These are phyloP conservation scores for Epirrita christyi DNA, from an alignment of 2,888 invertebrate genomes.

Conservation along the genomic window DNA sequence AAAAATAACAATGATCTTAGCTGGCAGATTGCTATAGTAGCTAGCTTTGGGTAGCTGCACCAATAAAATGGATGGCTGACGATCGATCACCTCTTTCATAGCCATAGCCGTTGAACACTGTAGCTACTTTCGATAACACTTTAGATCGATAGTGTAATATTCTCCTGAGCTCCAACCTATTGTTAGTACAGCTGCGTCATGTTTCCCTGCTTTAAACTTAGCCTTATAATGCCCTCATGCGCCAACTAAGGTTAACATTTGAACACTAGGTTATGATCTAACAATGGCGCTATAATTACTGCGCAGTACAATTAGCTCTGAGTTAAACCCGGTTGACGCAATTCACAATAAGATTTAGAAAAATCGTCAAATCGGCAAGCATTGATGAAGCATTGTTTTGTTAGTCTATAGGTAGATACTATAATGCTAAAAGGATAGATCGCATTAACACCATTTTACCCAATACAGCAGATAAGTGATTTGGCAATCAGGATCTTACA, in stretches of 20 bases:
- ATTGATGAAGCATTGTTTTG: constrained; percentile 1
- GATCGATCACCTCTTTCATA: no score
- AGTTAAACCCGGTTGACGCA: background rate
- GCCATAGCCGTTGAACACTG: no score
- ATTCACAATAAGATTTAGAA: background rate
- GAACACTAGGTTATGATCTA: no score
- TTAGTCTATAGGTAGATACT: no score
- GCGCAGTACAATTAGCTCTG: no score
- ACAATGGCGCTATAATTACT: no score
- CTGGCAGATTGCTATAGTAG: no score
- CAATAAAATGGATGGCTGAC: no score
- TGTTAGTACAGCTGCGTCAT: background rate
- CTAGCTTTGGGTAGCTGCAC: no score
- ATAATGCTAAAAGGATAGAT: background rate
- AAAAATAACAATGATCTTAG: no score
- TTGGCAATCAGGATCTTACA: constrained; percentile 10
- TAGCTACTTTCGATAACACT: no score
- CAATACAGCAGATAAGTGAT: background rate
- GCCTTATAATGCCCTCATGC: constrained; percentile 1
- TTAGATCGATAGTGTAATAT: background rate
- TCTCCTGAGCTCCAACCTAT: background rate
- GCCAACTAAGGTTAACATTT: no score
- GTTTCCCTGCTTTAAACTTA: constrained; percentile 16
- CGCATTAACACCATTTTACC: constrained; percentile 1
- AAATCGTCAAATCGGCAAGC: constrained; percentile 6